Evolutionary conservation across 1,140 invertebrate genomes (phyloP), one percentile per base, ranked within the genome.

Genomic region (Drosophila takahashii): DNA sequence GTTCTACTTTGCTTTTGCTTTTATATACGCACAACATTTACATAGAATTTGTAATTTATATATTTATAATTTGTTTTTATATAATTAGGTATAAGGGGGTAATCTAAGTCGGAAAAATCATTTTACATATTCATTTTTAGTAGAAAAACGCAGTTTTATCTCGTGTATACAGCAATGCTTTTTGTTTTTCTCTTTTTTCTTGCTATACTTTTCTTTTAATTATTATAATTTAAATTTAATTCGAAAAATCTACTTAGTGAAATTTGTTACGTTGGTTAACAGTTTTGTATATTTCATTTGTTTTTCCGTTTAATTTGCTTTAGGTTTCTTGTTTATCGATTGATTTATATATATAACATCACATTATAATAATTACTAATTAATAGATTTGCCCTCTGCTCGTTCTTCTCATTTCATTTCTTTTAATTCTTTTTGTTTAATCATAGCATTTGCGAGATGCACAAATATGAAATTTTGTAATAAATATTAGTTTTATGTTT

Each of bases 291-390:
- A 72, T 76, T 73, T 65, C 42, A 13, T 4, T 32, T 52, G n/a
- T 60, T 26, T 56, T 58, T 66, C 53, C 36, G 50, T 36, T 70
- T 47, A 22, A 36, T 56, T 66, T 70, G 44, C 53, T 56, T 61
- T 72, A 48, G 13, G 47, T 58, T 60, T 37, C 71, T 58, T 37
- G 39, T 65, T 69, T 76, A 64, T 77, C 77, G 52, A 57, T 76
- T 58, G 76, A 72, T 76, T 81, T 84, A 75, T 90, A 90, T 87
- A 72, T 90, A 83, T 90, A 90, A 90, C 87, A 90, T 90, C 87
- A 90, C 87, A 90, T 90, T 90, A 90, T 86, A 90, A 86, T 90
- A 90, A 80, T 87, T 90, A 90, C 77, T 90, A 90, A 87, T 81
- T 77, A 85, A 79, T 90, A 90, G 74, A 76, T 71, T 79, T 60